Percentiles rank a stretch among this genome's conserved stretches.
Conservation (phyloP, 2,888 invertebrate genomes). For the Nomada fucata region DNA sequence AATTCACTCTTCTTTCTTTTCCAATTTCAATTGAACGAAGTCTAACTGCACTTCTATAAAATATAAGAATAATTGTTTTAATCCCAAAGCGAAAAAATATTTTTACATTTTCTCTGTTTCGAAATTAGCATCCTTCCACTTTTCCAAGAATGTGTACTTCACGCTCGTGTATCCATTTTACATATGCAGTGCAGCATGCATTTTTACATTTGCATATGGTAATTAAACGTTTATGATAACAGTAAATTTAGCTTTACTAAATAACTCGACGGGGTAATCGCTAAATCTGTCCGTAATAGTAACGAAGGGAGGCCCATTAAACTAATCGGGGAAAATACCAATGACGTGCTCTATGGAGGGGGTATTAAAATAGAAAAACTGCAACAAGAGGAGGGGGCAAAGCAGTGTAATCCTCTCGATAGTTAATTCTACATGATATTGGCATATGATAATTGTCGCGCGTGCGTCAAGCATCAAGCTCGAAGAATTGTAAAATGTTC, state of each 20-base stretch:
- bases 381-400: not conserved
- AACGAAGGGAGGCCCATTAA: not conserved
- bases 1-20: too few species aligned
- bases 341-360: not conserved
- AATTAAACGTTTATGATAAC: not conserved
- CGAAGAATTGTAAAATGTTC: slow-evolving; percentile 14
- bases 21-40: too few species aligned
- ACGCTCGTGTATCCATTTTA: not conserved
- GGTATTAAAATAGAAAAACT: not conserved
- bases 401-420: not conserved
- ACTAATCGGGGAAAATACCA: not conserved
- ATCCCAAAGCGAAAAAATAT: not conserved
- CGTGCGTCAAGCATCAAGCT: slow-evolving; percentile 10
- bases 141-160: not conserved
- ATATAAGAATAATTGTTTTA: not conserved
- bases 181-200: too few species aligned
- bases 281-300: not conserved
- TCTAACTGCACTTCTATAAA: too few species aligned
- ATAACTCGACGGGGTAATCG: not conserved
- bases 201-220: not conserved
- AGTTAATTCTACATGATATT: not conserved
- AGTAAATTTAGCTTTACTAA: not conserved
- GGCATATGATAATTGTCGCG: slow-evolving; percentile 10
- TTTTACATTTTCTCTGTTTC: not conserved
- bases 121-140: too few species aligned